Base-by-base conservation (phyloP, 2,888 invertebrate species). In the Agrenia bidenticulata region DNA sequence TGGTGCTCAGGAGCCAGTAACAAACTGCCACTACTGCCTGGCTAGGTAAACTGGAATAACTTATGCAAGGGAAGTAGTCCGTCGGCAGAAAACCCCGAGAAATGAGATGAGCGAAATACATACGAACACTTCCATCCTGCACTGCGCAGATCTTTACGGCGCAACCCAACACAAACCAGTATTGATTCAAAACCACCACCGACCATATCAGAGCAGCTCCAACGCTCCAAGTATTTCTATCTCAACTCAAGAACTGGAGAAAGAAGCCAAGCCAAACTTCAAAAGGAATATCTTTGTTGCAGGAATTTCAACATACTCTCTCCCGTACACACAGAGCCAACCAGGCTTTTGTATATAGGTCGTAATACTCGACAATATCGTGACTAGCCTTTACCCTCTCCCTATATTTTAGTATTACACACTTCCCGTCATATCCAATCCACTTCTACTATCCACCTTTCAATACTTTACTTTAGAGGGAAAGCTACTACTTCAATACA, bases 101-200 rank as follows among this genome's bases (percentile, higher is more conserved):
- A 45, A 45, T 45, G 45, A 15, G 45, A 45, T 45, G 45, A 45
- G 15, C 9, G 19, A 15, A 17, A 17, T 45, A 45, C 19, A 45
- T 19, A 45, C n/a, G n/a, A n/a, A n/a, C 15, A 15, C 4, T 45
- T 45, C n/a, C 19, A 5, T 21, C 58, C 58, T 58, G 63, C 64
- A 71, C 64, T 71, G 71, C 69, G 71, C 69, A 69, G 69, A 51
- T 66, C 66, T 56, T 53, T 59, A 61, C 64, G 61, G 69, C 69
- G 69, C 69, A 67, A 68, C 62, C 61, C 66, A 63, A 71, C 64
- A 64, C 69, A 69, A 69, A 67, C 69, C 63, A 71, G 69, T 71
- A 71, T 71, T 71, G 71, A 71, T 71, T 71, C 66, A 64, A 57
- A 24, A 39, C n/a, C 17, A 21, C 27, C 23, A 45, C 23, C 45